Conservation (phyloP, 2,888 invertebrate genomes). For the Oscheius onirici region DNA sequence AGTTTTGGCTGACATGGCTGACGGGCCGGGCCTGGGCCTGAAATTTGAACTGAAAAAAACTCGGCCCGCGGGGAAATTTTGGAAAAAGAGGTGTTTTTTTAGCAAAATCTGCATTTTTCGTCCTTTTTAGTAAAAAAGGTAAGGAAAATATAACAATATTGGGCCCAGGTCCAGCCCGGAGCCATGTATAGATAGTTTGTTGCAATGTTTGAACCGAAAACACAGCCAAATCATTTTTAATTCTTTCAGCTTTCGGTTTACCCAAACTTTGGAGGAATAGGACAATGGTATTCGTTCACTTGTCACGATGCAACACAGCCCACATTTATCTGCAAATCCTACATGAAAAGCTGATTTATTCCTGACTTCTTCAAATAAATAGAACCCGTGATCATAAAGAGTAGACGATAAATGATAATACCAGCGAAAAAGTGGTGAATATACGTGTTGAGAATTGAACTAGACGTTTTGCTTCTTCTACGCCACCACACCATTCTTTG, state of each 20-base stretch:
- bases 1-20: neutral
- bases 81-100: no score
- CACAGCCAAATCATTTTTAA: no score
- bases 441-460: slow-evolving; percentile 11
- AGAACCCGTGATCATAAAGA: slow-evolving; percentile 1
- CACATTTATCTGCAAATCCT: neutral
- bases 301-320: neutral
- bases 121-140: no score
- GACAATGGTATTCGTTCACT: neutral
- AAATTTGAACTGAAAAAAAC: no score
- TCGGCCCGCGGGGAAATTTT: no score
- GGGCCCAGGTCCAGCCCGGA: no score
- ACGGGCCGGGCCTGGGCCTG: no score
- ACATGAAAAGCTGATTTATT: slow-evolving; percentile 5
- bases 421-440: no score
- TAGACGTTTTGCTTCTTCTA: slow-evolving; percentile 56
- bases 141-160: no score
- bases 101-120: no score
- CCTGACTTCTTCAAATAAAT: neutral
- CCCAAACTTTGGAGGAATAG: neutral
- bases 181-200: no score
- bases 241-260: neutral
- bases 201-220: no score
- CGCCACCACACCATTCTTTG: slow-evolving; percentile 64
- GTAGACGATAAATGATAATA: neutral